phyloP scores from a whole-genome alignment of 2,113 vertebrate species.

The Cephalopterus ornatus region DNA sequence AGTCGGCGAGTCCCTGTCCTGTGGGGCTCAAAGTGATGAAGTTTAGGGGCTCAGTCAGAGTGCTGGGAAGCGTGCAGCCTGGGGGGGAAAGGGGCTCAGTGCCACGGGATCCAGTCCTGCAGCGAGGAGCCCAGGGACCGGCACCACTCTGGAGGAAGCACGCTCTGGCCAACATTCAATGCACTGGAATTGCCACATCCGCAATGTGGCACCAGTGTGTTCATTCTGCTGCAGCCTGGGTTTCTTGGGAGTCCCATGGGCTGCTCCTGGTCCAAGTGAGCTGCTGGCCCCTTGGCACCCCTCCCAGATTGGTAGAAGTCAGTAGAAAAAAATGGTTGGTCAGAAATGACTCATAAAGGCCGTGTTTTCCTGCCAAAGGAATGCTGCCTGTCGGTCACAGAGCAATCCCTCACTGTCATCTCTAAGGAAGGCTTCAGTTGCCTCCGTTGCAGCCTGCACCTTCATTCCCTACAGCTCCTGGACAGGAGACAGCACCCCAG shows the following conservation, averaged over 20 bases:
- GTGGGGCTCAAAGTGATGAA: conserved; percentile 29
- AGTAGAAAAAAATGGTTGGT: conserved; percentile 69
- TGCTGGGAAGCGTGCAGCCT: not conserved
- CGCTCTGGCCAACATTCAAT: not conserved
- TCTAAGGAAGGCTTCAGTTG: conserved; percentile 9
- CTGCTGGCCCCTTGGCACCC: conserved; percentile 59
- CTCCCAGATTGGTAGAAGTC: conserved; percentile 67
- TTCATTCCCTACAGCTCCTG: not conserved
- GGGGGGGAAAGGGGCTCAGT: not conserved
- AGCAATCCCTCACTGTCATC: conserved; percentile 19
- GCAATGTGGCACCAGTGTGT: conserved; percentile 65
- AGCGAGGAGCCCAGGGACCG: not conserved
- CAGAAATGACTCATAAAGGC: conserved; percentile 68
- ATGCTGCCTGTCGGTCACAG: conserved; percentile 50
- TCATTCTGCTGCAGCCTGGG: conserved; percentile 35
- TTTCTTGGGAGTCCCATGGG: conserved; percentile 61
- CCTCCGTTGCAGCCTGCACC: not conserved
- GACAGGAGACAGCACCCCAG: not conserved
- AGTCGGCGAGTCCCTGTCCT: not conserved
- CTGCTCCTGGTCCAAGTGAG: conserved; percentile 52
- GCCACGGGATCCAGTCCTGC: not conserved
- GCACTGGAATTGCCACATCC: conserved; percentile 53
- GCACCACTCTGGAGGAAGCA: not conserved
- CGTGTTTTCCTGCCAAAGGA: conserved; percentile 61
- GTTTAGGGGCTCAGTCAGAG: not conserved